Conservation (phyloP, 2,888 invertebrate species). For the Miltochrista miniata region DNA sequence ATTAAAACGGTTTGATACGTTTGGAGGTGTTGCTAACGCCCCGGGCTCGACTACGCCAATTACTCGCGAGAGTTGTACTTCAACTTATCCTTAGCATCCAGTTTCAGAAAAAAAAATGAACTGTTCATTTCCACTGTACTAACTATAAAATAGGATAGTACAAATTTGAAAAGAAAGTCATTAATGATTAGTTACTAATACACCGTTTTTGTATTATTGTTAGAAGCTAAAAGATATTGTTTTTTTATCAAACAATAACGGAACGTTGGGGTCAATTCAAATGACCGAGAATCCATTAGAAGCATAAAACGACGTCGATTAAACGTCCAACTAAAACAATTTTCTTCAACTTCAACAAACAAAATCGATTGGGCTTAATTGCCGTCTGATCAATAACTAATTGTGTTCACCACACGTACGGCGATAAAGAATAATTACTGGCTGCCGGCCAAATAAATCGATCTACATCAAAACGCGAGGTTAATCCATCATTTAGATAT, state of each 20-base stretch:
- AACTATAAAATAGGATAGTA: neutral
- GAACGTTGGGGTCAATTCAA: conserved; percentile 57
- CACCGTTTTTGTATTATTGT: conserved; percentile 29
- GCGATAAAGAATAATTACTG: conserved; percentile 82
- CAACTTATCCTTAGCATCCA: conserved; percentile 45
- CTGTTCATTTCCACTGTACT: neutral
- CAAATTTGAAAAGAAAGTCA: neutral
- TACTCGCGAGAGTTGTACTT: conserved; percentile 62
- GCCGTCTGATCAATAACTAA: conserved; percentile 82
- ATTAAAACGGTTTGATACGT: conserved; percentile 84
- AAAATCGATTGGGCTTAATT: conserved; percentile 82
- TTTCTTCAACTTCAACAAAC: conserved; percentile 82
- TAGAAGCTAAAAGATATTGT: conserved; percentile 52
- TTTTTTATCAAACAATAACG: conserved; percentile 65
- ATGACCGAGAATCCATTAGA: conserved; percentile 74
- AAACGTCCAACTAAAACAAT: conserved; percentile 80
- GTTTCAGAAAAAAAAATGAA: neutral
- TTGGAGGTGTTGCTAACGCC: conserved; percentile 81
- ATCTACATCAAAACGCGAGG: conserved; percentile 80
- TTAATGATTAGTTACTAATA: conserved; percentile 22
- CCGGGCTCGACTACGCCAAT: conserved; percentile 73
- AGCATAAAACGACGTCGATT: conserved; percentile 73
- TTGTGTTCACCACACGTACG: conserved; percentile 81
- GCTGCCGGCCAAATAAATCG: conserved; percentile 82
- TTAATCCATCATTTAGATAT: conserved; percentile 84